Percentiles rank a stretch among this genome's conserved stretches.
Evolutionary conservation across 2,797 vertebrate genomes (phyloP).

Genomic region (Lacerta agilis): DNA sequence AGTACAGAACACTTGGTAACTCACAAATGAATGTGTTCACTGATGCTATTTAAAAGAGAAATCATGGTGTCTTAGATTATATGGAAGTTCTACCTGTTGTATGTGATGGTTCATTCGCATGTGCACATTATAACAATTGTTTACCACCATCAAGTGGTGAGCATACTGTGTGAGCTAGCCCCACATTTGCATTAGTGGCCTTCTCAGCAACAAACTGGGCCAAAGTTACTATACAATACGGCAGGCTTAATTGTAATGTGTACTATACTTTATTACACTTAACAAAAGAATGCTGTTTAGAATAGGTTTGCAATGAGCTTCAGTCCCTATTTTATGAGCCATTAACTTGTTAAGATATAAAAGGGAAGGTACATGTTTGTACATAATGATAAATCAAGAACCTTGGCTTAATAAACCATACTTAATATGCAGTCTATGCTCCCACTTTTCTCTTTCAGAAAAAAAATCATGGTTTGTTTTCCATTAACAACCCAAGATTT

Average conservation of each 20-base stretch:
- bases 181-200: not conserved
- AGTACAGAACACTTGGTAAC: not conserved
- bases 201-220: not conserved
- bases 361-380: not conserved
- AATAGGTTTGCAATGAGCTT: not conserved
- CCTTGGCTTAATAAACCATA: too few species aligned
- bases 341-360: not conserved
- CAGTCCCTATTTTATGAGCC: not conserved
- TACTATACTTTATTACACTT: not conserved
- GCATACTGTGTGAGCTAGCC: too few species aligned
- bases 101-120: not conserved
- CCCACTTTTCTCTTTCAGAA: too few species aligned
- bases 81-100: not conserved
- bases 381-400: too few species aligned
- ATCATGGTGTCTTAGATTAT: not conserved
- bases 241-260: not conserved
- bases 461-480: too few species aligned
- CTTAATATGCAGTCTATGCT: too few species aligned
- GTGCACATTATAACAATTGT: not conserved
- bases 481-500: too few species aligned
- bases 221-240: not conserved
- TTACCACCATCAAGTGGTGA: not conserved
- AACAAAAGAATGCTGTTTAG: not conserved
- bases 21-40: not conserved
- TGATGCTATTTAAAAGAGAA: not conserved